Evolutionary conservation across 2,888 invertebrate genomes (phyloP), one percentile per base, ranked within the genome.

Genomic region (Aphodius granarius): DNA sequence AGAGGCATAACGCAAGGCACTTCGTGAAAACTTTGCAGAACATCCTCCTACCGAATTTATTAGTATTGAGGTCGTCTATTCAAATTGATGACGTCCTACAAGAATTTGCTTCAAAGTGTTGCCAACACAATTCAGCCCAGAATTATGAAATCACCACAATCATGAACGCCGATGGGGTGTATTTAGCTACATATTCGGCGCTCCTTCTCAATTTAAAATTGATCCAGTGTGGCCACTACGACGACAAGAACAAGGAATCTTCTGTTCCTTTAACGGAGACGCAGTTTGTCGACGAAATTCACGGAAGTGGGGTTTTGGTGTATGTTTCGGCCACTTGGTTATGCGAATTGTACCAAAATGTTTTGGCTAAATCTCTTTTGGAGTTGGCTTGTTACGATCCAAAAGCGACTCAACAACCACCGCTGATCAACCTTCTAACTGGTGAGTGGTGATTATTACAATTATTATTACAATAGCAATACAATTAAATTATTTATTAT

Each of bases 111-210:
- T 97, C 97, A 0, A 92, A 94, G 78, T 95, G 96, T 82, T 97
- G 97, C 86, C 94, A 96, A 88, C 92, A 95, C 90, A 92, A 91
- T 86, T 91, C 92, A 82, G 90, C 93, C 1, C 87, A 86, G 82
- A 91, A 90, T 0, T 91, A 92, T 1, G 90, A 92, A 66, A 90
- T 92, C 3, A 88, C 92, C 0, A 93, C 93, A 62, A 94, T 96
- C 66, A 94, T 98, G 89, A 98, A 98, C 86, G 97, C 97, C 0
- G 98, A 98, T 87, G 97, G 97, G 19, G 94, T 98, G 64, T 98
- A 98, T 85, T 88, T 97, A 78, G 95, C 97, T 0, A 95, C 96
- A 0, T 97, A 96, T 84, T 93, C 96, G 0, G 94, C 96, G 0
- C 87, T 98, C 19, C 87, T 95, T 66, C 88, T 98, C 0, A 96